phyloP scores from a whole-genome alignment of 2,888 invertebrate species.

The Dastarcus helophoroides region DNA sequence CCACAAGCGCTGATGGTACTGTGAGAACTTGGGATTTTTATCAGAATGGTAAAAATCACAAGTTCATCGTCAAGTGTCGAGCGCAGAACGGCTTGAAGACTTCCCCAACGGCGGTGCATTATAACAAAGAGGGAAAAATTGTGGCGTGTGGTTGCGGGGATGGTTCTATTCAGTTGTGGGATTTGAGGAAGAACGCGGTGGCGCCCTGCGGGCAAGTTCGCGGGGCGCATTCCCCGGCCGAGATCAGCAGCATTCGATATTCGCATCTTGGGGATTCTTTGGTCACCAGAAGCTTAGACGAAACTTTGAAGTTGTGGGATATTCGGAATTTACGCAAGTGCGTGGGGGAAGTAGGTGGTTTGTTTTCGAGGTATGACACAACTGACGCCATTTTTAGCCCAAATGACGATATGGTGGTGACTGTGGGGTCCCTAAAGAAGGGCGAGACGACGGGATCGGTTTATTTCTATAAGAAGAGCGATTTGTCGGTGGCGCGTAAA shows the following conservation, averaged over 20 bases:
- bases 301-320: slow-evolving; percentile 93
- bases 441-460: slow-evolving; percentile 52
- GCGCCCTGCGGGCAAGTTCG: slow-evolving; percentile 70
- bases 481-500: slow-evolving; percentile 59
- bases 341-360: slow-evolving; percentile 51
- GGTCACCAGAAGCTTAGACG: slow-evolving; percentile 79
- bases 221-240: slow-evolving; percentile 69
- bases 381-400: slow-evolving; percentile 84
- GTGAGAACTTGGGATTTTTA: slow-evolving; percentile 83
- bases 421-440: slow-evolving; percentile 71
- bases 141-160: slow-evolving; percentile 91
- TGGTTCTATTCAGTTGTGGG: slow-evolving; percentile 96
- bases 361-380: slow-evolving; percentile 77
- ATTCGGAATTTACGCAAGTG: slow-evolving; percentile 70
- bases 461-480: slow-evolving; percentile 68
- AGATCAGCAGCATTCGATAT: slow-evolving; percentile 75
- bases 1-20: slow-evolving; percentile 89
- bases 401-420: slow-evolving; percentile 78
- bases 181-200: slow-evolving; percentile 81
- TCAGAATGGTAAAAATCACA: slow-evolving; percentile 61
- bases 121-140: slow-evolving; percentile 44
- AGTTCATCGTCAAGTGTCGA: slow-evolving; percentile 74
- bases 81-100: slow-evolving; percentile 79
- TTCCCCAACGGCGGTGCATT: slow-evolving; percentile 41
- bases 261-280: slow-evolving; percentile 75